Evolutionary conservation across 2,113 vertebrate species (phyloP).

Genomic region (Nanger granti): DNA sequence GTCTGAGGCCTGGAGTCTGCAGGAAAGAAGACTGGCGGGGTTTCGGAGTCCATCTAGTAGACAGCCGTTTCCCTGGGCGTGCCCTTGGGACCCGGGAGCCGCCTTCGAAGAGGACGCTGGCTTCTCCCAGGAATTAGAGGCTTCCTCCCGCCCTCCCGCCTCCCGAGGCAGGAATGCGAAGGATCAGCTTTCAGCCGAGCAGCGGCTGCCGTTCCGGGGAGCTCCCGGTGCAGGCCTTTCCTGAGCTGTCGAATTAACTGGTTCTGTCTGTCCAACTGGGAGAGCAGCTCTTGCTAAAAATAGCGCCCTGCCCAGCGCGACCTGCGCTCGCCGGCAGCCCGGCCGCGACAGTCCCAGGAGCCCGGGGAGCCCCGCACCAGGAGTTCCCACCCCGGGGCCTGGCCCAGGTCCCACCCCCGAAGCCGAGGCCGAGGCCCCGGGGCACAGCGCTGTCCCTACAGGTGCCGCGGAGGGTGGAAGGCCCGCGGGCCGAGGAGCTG

Average conservation of each 20-base stretch:
- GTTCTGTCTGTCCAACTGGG: conserved; percentile 68
- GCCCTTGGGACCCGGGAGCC: conserved; percentile 15
- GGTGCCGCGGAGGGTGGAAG: conserved; percentile 42
- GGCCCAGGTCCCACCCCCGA: neutral
- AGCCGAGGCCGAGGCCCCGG: neutral
- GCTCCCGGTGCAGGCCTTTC: conserved; percentile 54
- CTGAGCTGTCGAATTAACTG: conserved; percentile 56
- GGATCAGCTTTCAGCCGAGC: conserved; percentile 67
- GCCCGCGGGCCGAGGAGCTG: neutral
- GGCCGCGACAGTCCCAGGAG: neutral
- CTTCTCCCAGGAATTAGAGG: conserved; percentile 54
- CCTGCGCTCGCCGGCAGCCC: neutral
- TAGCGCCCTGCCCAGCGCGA: conserved; percentile 41
- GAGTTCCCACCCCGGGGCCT: neutral
- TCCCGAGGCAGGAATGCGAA: conserved; percentile 62
- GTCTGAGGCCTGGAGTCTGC: neutral
- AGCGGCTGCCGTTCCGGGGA: conserved; percentile 46
- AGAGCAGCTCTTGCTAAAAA: conserved; percentile 68
- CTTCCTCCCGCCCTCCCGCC: conserved; percentile 52
- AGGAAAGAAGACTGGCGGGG: neutral
- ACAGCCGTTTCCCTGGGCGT: neutral
- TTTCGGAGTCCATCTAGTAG: neutral
- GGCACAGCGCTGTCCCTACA: neutral
- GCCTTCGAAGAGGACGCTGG: conserved; percentile 23
- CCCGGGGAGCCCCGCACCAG: neutral